phyloP scores from a whole-genome alignment of 2,113 vertebrate species.

The Catharus minimus region DNA sequence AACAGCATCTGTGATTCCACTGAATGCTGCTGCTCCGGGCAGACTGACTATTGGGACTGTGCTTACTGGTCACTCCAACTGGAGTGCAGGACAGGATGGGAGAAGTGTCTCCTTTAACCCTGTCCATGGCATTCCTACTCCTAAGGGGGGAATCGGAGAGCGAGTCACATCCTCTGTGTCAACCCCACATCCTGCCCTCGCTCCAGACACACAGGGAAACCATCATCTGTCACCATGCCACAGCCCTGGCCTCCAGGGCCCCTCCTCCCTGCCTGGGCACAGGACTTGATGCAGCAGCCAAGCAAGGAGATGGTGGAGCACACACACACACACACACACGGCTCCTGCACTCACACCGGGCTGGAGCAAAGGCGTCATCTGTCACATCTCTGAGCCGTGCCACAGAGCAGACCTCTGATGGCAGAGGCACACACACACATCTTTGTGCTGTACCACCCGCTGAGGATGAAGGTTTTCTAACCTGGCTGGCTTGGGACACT shows the following conservation, averaged over 20 bases:
- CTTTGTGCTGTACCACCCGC: neutral
- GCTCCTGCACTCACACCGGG: neutral
- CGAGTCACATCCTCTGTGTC: constrained; percentile 65
- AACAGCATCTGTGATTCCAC: neutral
- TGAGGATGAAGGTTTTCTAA: neutral
- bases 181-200: constrained; percentile 60
- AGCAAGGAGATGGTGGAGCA: neutral
- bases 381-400: neutral
- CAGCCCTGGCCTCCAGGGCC: neutral
- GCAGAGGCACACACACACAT: neutral
- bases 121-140: neutral
- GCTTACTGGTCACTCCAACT: neutral
- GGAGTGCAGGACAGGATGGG: neutral
- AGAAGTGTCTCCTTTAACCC: constrained; percentile 23
- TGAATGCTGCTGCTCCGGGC: neutral
- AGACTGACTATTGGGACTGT: accelerated
- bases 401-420: neutral
- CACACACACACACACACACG: neutral
- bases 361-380: neutral
- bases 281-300: neutral
- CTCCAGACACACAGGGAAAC: constrained; percentile 23
- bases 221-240: neutral
- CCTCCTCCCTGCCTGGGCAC: constrained; percentile 35
- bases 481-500: accelerated
- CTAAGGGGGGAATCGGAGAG: neutral